Conservation (phyloP, 2,797 vertebrate genomes). For the Sandelia bainsii region DNA sequence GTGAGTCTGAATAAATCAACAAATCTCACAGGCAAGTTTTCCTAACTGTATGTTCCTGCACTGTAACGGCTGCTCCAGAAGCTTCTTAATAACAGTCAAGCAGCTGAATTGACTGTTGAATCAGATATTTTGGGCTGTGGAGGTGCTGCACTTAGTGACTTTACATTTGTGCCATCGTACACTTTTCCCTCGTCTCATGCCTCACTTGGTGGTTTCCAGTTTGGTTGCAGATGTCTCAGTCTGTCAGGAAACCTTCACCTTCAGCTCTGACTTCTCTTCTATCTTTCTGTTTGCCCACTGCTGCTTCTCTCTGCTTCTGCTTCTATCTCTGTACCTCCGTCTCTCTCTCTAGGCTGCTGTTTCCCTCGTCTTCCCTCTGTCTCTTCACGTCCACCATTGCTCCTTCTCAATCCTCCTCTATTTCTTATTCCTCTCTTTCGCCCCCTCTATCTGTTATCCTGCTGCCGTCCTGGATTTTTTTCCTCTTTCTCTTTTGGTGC, state of each 20-base stretch:
- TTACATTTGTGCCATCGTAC: too few species aligned
- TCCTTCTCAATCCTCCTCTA: not conserved
- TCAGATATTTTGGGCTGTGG: too few species aligned
- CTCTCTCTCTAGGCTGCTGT: not conserved
- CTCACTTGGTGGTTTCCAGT: too few species aligned
- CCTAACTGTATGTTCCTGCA: too few species aligned
- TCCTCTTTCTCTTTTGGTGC: slow-evolving; percentile 30
- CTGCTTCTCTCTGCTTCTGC: not conserved
- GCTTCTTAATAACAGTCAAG: too few species aligned
- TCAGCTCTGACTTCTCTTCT: not conserved
- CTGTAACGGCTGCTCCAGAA: too few species aligned
- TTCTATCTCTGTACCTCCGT: not conserved
- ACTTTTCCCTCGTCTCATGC: too few species aligned
- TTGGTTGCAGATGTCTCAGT: not conserved
- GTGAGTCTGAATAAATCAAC: slow-evolving; percentile 82
- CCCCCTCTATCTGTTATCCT: not conserved
- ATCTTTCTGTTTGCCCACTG: not conserved
- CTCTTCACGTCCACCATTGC: not conserved
- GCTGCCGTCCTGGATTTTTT: not conserved
- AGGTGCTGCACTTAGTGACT: too few species aligned
- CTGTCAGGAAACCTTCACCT: slow-evolving; percentile 10
- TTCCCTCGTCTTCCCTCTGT: not conserved
- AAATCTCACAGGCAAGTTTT: too few species aligned
- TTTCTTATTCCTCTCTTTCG: not conserved
- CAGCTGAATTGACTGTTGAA: too few species aligned